Evolutionary conservation across 1,140 invertebrate genomes (phyloP).

Genomic region (Drosophila parabipectinata): DNA sequence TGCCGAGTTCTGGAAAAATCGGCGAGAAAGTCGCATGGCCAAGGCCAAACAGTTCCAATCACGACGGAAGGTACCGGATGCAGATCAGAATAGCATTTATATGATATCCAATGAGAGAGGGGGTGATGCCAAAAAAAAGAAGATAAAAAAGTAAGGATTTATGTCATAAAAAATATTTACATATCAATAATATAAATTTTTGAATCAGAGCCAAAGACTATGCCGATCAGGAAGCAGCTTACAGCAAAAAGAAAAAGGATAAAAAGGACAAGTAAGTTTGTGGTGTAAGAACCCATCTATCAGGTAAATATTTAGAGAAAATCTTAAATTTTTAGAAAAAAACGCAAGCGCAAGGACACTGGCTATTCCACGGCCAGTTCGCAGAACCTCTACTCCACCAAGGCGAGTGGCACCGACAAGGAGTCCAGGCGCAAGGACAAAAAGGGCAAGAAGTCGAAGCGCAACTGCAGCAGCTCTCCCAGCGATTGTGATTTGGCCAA

Average conservation of each 20-base stretch:
- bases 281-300: background rate
- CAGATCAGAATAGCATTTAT: conserved; percentile 85
- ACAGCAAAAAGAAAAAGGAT: conserved; percentile 67
- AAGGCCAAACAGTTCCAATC: conserved; percentile 84
- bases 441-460: conserved; percentile 75
- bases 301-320: background rate
- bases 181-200: background rate
- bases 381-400: conserved; percentile 83
- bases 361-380: conserved; percentile 88
- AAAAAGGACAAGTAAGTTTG: conserved; percentile 70
- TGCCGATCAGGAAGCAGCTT: conserved; percentile 76
- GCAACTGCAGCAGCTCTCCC: conserved; percentile 67
- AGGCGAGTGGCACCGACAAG: conserved; percentile 70
- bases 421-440: conserved; percentile 71
- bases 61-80: conserved; percentile 79
- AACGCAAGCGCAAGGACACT: conserved; percentile 86
- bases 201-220: conserved; percentile 62
- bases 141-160: conserved; percentile 69
- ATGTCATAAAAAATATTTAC: background rate
- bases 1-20: conserved; percentile 86
- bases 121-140: conserved; percentile 75
- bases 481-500: conserved; percentile 70
- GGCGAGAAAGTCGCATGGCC: conserved; percentile 81
- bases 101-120: conserved; percentile 86
- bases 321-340: conserved; percentile 45